Evolutionary conservation across 2,113 vertebrate genomes (phyloP).

Genomic region (Paratilapia polleni): DNA sequence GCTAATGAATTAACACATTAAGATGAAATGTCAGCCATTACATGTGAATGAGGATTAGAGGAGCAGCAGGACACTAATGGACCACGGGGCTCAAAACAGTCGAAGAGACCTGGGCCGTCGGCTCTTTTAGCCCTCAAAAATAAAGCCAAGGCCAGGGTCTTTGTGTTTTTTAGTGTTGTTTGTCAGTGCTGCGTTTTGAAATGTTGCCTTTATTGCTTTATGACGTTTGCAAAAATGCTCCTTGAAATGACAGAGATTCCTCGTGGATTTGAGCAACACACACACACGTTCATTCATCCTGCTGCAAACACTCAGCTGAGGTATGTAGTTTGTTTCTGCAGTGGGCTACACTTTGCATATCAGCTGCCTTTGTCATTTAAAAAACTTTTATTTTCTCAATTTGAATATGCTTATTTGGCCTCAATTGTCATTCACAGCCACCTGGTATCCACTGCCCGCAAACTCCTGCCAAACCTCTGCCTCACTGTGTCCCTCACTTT

Average conservation of each 20-base stretch:
- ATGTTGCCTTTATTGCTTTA: constrained; percentile 77
- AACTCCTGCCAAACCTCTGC: constrained; percentile 27
- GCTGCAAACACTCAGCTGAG: constrained; percentile 40
- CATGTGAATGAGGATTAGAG: constrained; percentile 87
- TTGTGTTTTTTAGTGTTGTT: constrained; percentile 14
- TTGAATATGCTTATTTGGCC: constrained; percentile 77
- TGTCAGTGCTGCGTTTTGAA: constrained; percentile 28
- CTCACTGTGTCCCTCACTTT: constrained; percentile 17
- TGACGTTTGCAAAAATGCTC: constrained; percentile 77
- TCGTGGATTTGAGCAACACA: constrained; percentile 29
- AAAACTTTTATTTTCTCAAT: constrained; percentile 72
- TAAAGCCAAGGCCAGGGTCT: neutral
- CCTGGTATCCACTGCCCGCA: constrained; percentile 66
- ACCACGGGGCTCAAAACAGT: constrained; percentile 58
- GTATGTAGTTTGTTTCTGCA: constrained; percentile 61
- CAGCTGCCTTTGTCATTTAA: constrained; percentile 71
- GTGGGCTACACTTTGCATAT: constrained; percentile 65
- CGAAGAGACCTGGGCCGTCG: constrained; percentile 53
- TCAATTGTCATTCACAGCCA: constrained; percentile 79
- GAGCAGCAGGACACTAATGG: constrained; percentile 84
- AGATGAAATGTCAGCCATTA: constrained; percentile 81
- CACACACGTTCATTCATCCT: constrained; percentile 14
- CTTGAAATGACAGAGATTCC: constrained; percentile 60
- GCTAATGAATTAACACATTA: constrained; percentile 82
- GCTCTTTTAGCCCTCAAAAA: constrained; percentile 32